Evolutionary conservation across 2,888 invertebrate species (phyloP).

Genomic region (Ceraclea dissimilis): DNA sequence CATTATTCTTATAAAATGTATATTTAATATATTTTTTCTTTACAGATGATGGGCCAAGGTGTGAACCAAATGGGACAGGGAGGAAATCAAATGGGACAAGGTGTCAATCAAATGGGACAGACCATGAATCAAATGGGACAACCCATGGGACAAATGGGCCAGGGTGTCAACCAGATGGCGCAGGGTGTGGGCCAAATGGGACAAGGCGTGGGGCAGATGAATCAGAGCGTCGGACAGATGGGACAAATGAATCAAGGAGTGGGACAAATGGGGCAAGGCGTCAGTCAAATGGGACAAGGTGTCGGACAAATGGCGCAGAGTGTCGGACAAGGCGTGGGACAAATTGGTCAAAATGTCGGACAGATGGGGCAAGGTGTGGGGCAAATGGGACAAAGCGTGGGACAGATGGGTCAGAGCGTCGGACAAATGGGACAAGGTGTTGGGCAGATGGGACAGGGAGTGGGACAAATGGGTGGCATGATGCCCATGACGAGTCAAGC

Average conservation of each 20-base stretch:
- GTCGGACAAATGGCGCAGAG: conserved; percentile 46
- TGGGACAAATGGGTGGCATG: conserved; percentile 44
- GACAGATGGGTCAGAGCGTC: conserved; percentile 41
- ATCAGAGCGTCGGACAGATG: conserved; percentile 43
- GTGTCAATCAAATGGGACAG: conserved; percentile 46
- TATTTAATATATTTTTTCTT: background rate
- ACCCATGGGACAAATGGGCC: conserved; percentile 39
- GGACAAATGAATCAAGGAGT: conserved; percentile 43
- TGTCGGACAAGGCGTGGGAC: conserved; percentile 41
- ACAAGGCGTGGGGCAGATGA: conserved; percentile 43
- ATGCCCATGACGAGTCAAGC: conserved; percentile 27
- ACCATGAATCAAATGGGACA: conserved; percentile 45
- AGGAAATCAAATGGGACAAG: conserved; percentile 42
- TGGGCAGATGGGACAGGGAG: conserved; percentile 47
- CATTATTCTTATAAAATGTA: conserved; percentile 3
- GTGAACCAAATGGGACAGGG: conserved; percentile 43
- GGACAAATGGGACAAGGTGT: conserved; percentile 37
- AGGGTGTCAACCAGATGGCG: conserved; percentile 41
- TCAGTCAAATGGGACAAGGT: conserved; percentile 47
- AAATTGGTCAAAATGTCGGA: conserved; percentile 44
- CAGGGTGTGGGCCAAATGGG: conserved; percentile 47
- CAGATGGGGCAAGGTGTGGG: conserved; percentile 46
- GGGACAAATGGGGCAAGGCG: conserved; percentile 42
- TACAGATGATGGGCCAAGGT: conserved; percentile 39
- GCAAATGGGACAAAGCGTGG: conserved; percentile 48